Percentiles rank a stretch among this genome's conserved stretches.
phyloP scores from a whole-genome alignment of 2,113 vertebrate genomes.

The Tychaedon coryphoeus region DNA sequence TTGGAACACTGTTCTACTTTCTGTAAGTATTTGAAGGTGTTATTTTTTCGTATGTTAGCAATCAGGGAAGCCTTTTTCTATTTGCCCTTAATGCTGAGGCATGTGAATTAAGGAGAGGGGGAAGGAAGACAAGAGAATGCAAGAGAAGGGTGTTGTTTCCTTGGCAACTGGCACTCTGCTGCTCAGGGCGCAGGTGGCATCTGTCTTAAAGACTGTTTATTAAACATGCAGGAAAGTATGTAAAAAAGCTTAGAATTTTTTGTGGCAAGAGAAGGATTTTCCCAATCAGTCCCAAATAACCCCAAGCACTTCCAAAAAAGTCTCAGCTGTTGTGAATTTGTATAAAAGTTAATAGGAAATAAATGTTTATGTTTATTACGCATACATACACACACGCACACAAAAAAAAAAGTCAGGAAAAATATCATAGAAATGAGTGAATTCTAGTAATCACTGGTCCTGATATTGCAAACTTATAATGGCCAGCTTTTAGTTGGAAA shows the following conservation, averaged over 20 bases:
- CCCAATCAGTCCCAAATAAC: not conserved
- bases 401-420: not conserved
- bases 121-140: not conserved
- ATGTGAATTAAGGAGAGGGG: not conserved
- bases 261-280: not conserved
- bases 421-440: not conserved
- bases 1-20: not conserved
- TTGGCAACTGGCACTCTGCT: constrained; percentile 28
- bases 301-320: not conserved
- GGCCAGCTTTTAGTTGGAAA: constrained; percentile 19
- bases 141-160: constrained; percentile 54
- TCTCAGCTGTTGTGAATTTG: not conserved
- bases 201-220: constrained; percentile 2
- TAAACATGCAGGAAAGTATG: not conserved
- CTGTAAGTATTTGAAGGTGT: not conserved
- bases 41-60: not conserved
- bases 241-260: not conserved
- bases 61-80: not conserved
- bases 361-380: not conserved
- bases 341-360: not conserved
- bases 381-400: too few species aligned
- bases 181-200: not conserved
- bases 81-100: not conserved
- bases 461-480: not conserved
- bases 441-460: not conserved